phyloP scores from a whole-genome alignment of 2,113 vertebrate species.

The Centropus unirufus region DNA sequence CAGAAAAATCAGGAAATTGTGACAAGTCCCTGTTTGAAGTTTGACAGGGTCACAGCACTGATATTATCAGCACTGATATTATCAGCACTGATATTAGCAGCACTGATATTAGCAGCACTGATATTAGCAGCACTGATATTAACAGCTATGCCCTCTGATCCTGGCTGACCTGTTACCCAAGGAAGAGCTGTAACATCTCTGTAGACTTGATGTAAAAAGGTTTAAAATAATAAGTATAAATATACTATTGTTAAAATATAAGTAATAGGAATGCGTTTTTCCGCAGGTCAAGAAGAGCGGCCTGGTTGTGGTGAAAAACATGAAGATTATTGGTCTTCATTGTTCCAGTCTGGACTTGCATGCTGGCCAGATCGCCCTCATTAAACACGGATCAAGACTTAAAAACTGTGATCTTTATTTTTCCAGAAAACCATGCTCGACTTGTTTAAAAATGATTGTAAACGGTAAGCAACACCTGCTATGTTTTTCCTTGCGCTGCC shows the following conservation, averaged over 20 bases:
- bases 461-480: slow-evolving; percentile 82
- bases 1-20: neutral
- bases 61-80: neutral
- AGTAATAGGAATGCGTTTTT: neutral
- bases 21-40: neutral
- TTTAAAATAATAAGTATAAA: neutral
- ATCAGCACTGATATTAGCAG: neutral
- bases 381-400: slow-evolving; percentile 86
- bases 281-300: slow-evolving; percentile 83
- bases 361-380: slow-evolving; percentile 92
- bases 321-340: slow-evolving; percentile 89
- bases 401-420: slow-evolving; percentile 92
- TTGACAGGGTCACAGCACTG: neutral
- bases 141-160: neutral
- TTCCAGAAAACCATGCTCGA: slow-evolving; percentile 93
- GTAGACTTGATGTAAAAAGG: neutral
- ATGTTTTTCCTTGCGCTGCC: neutral
- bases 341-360: slow-evolving; percentile 90
- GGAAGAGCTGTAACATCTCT: neutral
- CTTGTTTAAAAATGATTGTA: slow-evolving; percentile 97
- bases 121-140: neutral
- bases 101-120: neutral
- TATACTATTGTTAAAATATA: too few species aligned
- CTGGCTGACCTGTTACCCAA: neutral
- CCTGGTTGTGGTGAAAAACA: slow-evolving; percentile 90